Conservation (phyloP, 2,113 vertebrate genomes). For the cattle (Bos taurus) region DNA sequence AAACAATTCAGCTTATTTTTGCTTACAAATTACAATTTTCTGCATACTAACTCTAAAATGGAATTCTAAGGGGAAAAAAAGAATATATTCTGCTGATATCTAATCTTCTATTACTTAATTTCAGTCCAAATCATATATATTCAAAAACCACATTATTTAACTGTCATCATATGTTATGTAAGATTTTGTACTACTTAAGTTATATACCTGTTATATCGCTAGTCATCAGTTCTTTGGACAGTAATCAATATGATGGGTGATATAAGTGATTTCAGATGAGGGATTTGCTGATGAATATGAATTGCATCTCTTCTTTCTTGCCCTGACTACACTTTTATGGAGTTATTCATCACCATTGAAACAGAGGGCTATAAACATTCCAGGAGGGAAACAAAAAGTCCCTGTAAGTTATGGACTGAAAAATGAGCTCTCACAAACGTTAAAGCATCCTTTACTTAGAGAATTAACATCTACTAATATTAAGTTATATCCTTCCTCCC, state of each 20-base stretch:
- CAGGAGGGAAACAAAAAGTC: not conserved
- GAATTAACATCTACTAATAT: conserved; percentile 22
- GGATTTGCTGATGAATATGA: conserved; percentile 32
- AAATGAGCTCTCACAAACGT: not conserved
- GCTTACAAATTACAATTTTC: not conserved
- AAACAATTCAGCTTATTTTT: not conserved
- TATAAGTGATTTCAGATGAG: conserved; percentile 27
- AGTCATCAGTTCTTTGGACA: conserved; percentile 14
- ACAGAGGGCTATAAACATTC: not conserved
- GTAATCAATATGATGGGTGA: not conserved
- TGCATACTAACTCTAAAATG: conserved; percentile 9
- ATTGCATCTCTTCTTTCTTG: conserved; percentile 36
- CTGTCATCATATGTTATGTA: not conserved
- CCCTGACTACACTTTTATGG: not conserved
- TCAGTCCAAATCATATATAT: not conserved
- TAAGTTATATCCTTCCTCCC: not conserved
- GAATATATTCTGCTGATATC: not conserved
- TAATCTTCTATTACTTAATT: not conserved
- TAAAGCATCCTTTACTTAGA: not conserved
- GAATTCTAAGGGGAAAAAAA: not conserved
- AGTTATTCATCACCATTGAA: conserved; percentile 40
- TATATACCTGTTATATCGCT: not conserved
- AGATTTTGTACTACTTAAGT: conserved; percentile 2
- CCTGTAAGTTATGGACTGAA: conserved; percentile 1
- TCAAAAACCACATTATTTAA: not conserved